Base-by-base conservation (phyloP, 2,797 vertebrate genomes). In the Platalea minor region DNA sequence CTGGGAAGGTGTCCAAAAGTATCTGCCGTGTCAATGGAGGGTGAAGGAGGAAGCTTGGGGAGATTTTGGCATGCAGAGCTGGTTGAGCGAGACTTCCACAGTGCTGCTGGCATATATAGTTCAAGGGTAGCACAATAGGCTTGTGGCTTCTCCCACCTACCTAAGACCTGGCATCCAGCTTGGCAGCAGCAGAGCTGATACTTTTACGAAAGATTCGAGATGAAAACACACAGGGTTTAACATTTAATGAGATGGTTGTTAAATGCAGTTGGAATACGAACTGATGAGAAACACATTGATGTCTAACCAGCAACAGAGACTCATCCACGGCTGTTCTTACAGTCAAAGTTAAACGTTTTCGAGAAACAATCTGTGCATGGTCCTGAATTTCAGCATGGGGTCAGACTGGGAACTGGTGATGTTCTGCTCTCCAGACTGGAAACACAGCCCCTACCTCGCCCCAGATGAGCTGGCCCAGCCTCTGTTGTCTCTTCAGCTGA, bases 271-370 rank as follows among this genome's bases (percentile, higher is more conserved):
- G 82, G 76, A 96, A 88, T 92, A 89, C 50, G 56, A 94, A 73
- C 56, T 97, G 96, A 98, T 97, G 95, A 89, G 87, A 97, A 96
- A 93, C 96, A 97, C 76, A 95, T 60, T 89, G 67, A 69, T 79
- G 79, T 86, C 83, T 93, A 92, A 95, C 16, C 21, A 69, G 51
- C 84, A 81, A 85, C 78, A 93, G 92, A 95, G 65, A 82, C 29
- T 39, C 70, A 83, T 24, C 19, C 46, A 78, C 2, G 45, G 45
- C 69, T 94, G 87, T 78, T n/a, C 72, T 88, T 96, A 89, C 78
- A 92, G 94, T 73, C 85, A 93, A 73, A 72, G 53, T 81, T 61
- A 68, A 51, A 84, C 5, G 1, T 91, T 97, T 97, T 86, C 10
- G 74, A 93, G 91, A 93, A 95, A 91, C 84, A 94, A 74, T 7